Conservation (phyloP, 2,113 vertebrate species). For the Apodemus speciosus region DNA sequence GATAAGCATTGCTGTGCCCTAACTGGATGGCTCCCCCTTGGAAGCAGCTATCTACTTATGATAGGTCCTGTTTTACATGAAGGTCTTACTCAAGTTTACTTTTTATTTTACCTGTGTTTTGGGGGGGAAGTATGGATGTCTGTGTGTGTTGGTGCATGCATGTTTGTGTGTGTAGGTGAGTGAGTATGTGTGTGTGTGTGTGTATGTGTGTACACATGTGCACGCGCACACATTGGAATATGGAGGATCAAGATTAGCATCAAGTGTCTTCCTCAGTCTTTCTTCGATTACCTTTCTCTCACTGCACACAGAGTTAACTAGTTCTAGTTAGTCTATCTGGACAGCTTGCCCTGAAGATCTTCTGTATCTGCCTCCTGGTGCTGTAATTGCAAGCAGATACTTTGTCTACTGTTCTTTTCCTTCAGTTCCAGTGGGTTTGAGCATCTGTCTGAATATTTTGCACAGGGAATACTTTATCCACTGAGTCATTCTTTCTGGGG, state of each 20-base stretch:
- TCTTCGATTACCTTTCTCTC: not conserved
- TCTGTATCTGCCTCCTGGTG: not conserved
- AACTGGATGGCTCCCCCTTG: conserved; percentile 25
- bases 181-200: not conserved
- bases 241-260: too few relatives aligned
- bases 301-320: too few relatives aligned
- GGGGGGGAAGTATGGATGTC: not conserved
- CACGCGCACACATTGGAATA: not conserved
- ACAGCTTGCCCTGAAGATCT: too few relatives aligned
- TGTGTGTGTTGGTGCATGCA: too few relatives aligned
- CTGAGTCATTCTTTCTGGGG: not conserved
- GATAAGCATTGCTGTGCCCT: not conserved
- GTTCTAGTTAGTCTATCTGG: not conserved
- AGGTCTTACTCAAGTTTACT: not conserved
- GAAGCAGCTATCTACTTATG: conserved; percentile 40
- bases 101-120: not conserved
- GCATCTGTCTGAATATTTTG: not conserved
- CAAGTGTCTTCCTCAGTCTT: not conserved
- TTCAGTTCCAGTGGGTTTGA: not conserved
- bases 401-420: not conserved
- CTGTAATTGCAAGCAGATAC: not conserved
- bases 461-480: not conserved
- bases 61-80: not conserved
- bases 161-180: too few relatives aligned
- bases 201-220: not conserved